phyloP scores from a whole-genome alignment of 2,113 vertebrate species.

The Xiphorhynchus elegans region DNA sequence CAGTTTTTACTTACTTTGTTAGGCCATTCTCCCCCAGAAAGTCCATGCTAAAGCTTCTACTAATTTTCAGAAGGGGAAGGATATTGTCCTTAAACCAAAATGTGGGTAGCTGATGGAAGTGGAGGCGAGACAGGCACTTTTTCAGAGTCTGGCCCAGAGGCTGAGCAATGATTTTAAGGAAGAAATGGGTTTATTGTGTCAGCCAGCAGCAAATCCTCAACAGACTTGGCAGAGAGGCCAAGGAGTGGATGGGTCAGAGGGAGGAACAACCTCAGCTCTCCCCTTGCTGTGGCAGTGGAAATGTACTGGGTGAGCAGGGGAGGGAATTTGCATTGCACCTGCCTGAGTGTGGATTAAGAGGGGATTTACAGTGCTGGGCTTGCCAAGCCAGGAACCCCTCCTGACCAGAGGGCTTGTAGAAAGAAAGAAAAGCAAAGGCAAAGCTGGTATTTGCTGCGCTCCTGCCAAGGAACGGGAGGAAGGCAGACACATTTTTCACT shows the following conservation, averaged over 20 bases:
- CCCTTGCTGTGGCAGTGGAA: background rate
- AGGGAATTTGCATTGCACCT: background rate
- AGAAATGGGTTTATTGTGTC: background rate
- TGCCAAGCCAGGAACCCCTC: conserved; percentile 22
- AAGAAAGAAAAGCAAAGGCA: conserved; percentile 25
- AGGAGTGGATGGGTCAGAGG: fast-evolving
- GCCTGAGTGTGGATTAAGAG: background rate
- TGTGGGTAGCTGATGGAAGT: background rate
- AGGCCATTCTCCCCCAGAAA: background rate
- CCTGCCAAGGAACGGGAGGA: conserved; percentile 27
- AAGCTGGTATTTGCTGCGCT: background rate
- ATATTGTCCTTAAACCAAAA: background rate
- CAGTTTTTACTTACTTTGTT: background rate
- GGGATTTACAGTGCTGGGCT: background rate
- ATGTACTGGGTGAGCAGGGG: background rate
- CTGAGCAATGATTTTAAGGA: background rate
- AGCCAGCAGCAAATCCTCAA: background rate
- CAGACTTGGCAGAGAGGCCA: background rate
- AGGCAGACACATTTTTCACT: conserved; percentile 42
- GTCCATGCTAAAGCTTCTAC: background rate
- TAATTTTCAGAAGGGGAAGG: background rate
- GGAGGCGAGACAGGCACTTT: background rate
- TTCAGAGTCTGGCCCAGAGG: background rate
- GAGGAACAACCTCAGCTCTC: background rate
- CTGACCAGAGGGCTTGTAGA: background rate